A percentile compares a stretch with the other conserved stretches of the same genome.
phyloP scores from a whole-genome alignment of 2,888 invertebrate genomes.

The Acrobasis consociella region DNA sequence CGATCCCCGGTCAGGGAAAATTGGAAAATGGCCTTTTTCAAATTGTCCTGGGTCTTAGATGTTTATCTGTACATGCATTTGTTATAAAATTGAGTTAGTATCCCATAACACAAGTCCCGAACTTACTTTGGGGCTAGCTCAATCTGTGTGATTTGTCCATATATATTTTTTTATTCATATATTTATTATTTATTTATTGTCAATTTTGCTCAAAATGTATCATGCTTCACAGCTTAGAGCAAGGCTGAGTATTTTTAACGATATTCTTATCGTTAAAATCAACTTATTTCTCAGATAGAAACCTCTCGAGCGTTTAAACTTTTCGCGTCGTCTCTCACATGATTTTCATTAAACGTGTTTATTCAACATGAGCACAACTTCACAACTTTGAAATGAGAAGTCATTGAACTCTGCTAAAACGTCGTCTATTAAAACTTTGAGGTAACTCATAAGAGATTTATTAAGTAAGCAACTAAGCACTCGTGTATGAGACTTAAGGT shows the following conservation, averaged over 20 bases:
- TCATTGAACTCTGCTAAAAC: not conserved
- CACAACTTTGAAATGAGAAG: not conserved
- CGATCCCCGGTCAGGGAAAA: too few relatives aligned
- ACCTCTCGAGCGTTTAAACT: not conserved
- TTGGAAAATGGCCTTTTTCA: too few relatives aligned
- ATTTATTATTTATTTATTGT: too few relatives aligned
- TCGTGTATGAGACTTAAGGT: not conserved
- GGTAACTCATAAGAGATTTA: not conserved
- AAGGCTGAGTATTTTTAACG: not conserved
- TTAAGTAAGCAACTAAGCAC: constrained; percentile 1
- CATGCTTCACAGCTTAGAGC: too few relatives aligned
- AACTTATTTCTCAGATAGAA: not conserved
- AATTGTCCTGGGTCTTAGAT: too few relatives aligned
- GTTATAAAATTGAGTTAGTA: too few relatives aligned
- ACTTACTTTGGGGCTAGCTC: too few relatives aligned
- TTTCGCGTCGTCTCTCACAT: not conserved
- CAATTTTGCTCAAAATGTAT: too few relatives aligned
- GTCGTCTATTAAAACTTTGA: constrained; percentile 1
- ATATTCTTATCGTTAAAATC: not conserved
- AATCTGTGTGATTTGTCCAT: too few relatives aligned
- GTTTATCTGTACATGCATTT: too few relatives aligned
- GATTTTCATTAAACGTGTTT: not conserved
- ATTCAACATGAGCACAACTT: not conserved
- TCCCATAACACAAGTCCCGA: too few relatives aligned
- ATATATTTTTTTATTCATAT: too few relatives aligned